Conservation (phyloP, 2,797 vertebrate species). For the Lepilemur ruficaudatus region DNA sequence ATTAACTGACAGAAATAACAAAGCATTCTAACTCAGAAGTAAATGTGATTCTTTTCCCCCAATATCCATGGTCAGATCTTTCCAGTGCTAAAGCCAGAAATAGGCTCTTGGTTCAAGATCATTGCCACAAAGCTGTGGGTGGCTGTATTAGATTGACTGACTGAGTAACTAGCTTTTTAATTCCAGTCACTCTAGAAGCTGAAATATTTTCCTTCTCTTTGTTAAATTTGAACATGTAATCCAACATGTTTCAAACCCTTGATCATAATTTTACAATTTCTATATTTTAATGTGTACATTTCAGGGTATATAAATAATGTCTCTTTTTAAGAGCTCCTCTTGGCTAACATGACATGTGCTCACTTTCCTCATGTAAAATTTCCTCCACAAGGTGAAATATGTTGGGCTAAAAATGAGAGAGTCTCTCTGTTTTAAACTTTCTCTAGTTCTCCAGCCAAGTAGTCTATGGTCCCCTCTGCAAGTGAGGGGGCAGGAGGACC, state of each 20-base stretch:
- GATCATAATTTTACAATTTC: constrained; percentile 34
- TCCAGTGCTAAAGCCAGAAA: not conserved
- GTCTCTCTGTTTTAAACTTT: not conserved
- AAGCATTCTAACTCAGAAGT: constrained; percentile 21
- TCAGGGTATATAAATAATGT: not conserved
- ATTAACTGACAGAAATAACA: constrained; percentile 4
- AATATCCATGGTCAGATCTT: not conserved
- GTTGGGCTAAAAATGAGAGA: not conserved
- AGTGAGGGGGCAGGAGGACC: not conserved
- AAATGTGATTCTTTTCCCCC: not conserved
- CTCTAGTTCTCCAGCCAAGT: not conserved
- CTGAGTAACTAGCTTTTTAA: constrained; percentile 16
- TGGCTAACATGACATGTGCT: not conserved
- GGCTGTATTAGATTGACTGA: not conserved
- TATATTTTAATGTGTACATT: not conserved
- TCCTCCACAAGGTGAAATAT: not conserved
- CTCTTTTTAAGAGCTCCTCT: not conserved
- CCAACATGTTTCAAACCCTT: constrained; percentile 29
- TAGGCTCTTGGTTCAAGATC: constrained; percentile 18
- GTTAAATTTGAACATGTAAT: constrained; percentile 29
- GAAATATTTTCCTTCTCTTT: not conserved
- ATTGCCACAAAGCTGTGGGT: constrained; percentile 5
- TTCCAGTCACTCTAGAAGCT: not conserved
- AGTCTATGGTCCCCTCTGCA: not conserved
- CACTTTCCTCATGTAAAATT: not conserved